Base-by-base conservation (phyloP, 1,140 invertebrate genomes). In the Drosophila auraria region DNA sequence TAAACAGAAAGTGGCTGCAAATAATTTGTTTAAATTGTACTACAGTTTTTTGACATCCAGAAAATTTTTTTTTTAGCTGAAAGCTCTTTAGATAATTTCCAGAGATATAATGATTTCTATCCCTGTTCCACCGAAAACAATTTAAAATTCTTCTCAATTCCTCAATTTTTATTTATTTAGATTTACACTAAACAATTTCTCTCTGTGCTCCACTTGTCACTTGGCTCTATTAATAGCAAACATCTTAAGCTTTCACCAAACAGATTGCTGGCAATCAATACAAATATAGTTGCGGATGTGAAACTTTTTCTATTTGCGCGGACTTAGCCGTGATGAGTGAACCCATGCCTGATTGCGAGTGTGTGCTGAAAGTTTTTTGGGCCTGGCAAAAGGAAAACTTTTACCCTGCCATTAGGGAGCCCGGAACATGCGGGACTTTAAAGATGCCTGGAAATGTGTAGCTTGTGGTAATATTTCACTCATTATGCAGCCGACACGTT, bases 181-280 rank as follows among this genome's bases (percentile, higher is more conserved):
- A 38, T 9, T 17, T 17, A 68, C 23, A 20, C 17, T 3, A 25
- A 14, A 25, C 17, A 30, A 23, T 70, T 42, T 59, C 47, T 60
- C 36, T 42, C 33, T 23, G 50, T 72, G 54, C 1, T 5, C 23
- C 51, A 56, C 33, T 42, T 72, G 64, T 53, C 54, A 54, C 51
- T 70, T 49, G 44, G 25, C 69, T 74, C 70, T 83, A 83, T 83
- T 83, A 83, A 83, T 83, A 83, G 70, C 51, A 53, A 66, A 60
- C 64, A 74, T 64, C 62, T 69, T 51, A 17, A 17, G 68, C 38
- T 44, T 9, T 30, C 5, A 47, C 38, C 38, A 60, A 42, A 72
- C 56, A 73, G 70, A 75, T 79, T 75, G 63, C 50, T 61, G 38
- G 50, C 45, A 73, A 60, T 73, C 65, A 78, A 69, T 70, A 76